Evolutionary conservation across 2,113 vertebrate species (phyloP).

Genomic region (Phylloscopus trochiloides): DNA sequence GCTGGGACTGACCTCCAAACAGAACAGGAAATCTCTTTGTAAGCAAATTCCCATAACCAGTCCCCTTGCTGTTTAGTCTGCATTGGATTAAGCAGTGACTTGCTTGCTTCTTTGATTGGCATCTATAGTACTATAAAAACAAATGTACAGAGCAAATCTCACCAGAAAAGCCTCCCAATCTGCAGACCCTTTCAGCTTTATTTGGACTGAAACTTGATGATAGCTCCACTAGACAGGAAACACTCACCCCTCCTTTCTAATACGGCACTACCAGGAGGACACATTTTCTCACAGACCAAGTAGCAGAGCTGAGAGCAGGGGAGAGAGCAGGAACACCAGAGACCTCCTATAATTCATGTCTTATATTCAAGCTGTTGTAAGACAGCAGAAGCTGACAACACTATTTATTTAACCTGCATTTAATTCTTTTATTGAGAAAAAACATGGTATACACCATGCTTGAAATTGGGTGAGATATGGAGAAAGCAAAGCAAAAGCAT

Average conservation of each 20-base stretch:
- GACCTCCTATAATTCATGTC: background rate
- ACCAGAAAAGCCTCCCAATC: constrained; percentile 49
- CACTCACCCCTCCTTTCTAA: constrained; percentile 37
- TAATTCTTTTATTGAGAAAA: constrained; percentile 48
- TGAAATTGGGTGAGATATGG: background rate
- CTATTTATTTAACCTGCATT: constrained; percentile 49
- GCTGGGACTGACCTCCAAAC: constrained; percentile 62
- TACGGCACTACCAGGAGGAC: constrained; percentile 30
- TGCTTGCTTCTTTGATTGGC: constrained; percentile 75
- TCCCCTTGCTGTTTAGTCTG: constrained; percentile 78
- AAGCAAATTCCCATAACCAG: constrained; percentile 72
- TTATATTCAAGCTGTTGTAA: constrained; percentile 3
- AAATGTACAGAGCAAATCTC: constrained; percentile 65
- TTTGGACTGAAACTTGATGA: constrained; percentile 75
- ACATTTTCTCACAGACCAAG: constrained; percentile 67
- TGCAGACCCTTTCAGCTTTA: constrained; percentile 65
- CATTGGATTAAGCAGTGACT: constrained; percentile 52
- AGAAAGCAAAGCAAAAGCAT: background rate
- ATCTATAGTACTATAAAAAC: constrained; percentile 70
- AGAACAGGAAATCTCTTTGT: constrained; percentile 73
- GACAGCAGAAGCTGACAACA: constrained; percentile 4
- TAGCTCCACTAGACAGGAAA: constrained; percentile 67
- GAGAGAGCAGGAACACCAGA: background rate
- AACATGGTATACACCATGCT: background rate
- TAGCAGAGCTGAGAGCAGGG: background rate